A percentile compares a stretch with the other conserved stretches of the same genome.
Evolutionary conservation across 2,113 vertebrate species (phyloP).

Genomic region (Morone saxatilis): DNA sequence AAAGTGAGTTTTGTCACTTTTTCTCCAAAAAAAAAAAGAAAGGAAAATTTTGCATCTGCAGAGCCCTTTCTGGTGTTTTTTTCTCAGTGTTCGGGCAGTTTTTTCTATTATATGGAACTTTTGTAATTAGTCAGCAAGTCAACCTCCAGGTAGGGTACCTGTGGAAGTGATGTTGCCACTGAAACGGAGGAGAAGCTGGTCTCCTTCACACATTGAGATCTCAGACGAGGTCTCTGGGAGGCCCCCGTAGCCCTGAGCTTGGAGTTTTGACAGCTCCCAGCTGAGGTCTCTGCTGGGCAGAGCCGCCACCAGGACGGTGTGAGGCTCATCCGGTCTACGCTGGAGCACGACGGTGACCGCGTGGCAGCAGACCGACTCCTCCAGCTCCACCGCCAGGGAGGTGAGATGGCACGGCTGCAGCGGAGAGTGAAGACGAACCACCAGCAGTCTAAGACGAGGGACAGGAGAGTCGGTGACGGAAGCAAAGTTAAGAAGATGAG

Average conservation of each 20-base stretch:
- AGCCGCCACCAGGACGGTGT: conserved; percentile 74
- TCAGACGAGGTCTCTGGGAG: conserved; percentile 83
- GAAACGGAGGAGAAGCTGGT: conserved; percentile 88
- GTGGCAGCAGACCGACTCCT: conserved; percentile 79
- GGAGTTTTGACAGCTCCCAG: conserved; percentile 81
- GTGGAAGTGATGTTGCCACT: conserved; percentile 89
- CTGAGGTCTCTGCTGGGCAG: conserved; percentile 85
- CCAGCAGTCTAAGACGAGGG: conserved; percentile 83
- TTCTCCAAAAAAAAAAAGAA: background rate
- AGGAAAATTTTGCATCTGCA: too few species aligned
- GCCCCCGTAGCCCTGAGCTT: conserved; percentile 77
- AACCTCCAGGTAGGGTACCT: conserved; percentile 67
- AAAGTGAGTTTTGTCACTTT: too few species aligned
- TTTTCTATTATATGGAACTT: background rate
- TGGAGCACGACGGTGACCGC: conserved; percentile 83
- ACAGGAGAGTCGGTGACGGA: background rate
- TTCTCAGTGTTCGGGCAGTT: background rate
- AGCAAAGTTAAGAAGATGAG: background rate
- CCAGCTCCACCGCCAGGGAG: conserved; percentile 85
- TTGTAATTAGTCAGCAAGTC: background rate
- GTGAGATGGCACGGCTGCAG: conserved; percentile 77
- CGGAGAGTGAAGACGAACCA: conserved; percentile 82
- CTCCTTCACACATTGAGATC: conserved; percentile 88
- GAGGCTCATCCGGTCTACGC: conserved; percentile 79
- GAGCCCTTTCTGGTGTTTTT: too few species aligned